Evolutionary conservation across 2,888 invertebrate species (phyloP).

Genomic region (Congeria kusceri): DNA sequence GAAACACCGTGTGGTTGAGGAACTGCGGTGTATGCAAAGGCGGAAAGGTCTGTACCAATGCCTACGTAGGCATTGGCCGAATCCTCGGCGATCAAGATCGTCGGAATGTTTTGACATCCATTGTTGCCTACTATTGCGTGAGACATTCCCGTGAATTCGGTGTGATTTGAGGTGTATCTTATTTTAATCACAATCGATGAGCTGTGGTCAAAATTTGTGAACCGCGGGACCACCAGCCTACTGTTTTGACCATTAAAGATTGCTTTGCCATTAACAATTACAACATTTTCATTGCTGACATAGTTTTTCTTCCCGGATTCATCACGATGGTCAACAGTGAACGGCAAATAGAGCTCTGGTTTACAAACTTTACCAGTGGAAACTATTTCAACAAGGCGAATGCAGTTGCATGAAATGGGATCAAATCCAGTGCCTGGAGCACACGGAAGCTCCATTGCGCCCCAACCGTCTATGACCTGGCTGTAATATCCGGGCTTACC

Average conservation of each 20-base stretch:
- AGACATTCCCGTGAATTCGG: constrained; percentile 9
- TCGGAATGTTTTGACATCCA: constrained; percentile 70
- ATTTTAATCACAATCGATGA: constrained; percentile 70
- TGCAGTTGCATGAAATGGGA: constrained; percentile 51
- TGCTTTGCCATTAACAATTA: constrained; percentile 65
- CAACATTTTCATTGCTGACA: constrained; percentile 65
- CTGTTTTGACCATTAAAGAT: constrained; percentile 72
- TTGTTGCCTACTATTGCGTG: constrained; percentile 75
- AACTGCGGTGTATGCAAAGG: constrained; percentile 41
- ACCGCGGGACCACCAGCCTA: constrained; percentile 73
- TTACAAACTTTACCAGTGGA: constrained; percentile 6
- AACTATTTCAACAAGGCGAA: neutral
- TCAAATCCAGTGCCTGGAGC: constrained; percentile 69
- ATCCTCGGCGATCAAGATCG: constrained; percentile 69
- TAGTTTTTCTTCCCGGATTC: constrained; percentile 58
- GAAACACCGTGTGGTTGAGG: constrained; percentile 13
- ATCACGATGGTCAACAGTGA: constrained; percentile 60
- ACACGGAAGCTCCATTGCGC: constrained; percentile 66
- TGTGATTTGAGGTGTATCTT: constrained; percentile 61
- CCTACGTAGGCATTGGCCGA: constrained; percentile 60
- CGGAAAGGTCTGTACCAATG: constrained; percentile 38
- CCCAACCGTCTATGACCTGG: constrained; percentile 65
- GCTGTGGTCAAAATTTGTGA: constrained; percentile 72
- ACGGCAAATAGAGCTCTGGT: constrained; percentile 57
- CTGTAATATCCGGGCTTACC: constrained; percentile 58